These are phyloP conservation scores for Tonatia bakeri DNA, from an alignment of 2,113 vertebrate genomes.

Conservation along the genomic window DNA sequence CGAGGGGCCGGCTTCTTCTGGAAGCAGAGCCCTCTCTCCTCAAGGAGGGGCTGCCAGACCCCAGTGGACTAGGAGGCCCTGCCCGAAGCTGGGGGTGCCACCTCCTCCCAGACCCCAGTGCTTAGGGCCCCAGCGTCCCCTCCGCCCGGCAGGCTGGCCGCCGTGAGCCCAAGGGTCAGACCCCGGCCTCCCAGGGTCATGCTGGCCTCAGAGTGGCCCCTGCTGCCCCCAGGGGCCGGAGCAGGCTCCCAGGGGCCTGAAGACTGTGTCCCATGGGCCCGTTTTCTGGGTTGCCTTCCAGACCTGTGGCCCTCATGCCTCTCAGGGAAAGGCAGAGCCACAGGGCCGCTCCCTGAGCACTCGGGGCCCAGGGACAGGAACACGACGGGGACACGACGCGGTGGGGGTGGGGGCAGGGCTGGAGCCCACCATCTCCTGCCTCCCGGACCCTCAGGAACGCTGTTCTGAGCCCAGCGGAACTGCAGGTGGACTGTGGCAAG, in stretches of 20 bases:
- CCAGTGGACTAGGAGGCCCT: neutral
- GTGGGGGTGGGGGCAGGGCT: neutral
- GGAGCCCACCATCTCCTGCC: neutral
- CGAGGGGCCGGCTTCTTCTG: neutral
- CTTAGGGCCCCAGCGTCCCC: fast-evolving
- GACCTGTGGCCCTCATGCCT: fast-evolving
- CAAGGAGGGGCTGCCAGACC: fast-evolving
- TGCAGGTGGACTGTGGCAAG: fast-evolving
- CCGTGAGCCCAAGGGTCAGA: neutral
- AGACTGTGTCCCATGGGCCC: neutral
- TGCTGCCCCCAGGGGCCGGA: neutral
- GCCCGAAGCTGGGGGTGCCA: fast-evolving
- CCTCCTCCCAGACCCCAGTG: fast-evolving
- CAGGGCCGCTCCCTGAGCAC: neutral
- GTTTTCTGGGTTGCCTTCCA: fast-evolving
- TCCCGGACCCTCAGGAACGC: fast-evolving
- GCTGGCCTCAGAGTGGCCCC: neutral
- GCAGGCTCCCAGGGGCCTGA: neutral
- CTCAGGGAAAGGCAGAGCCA: neutral
- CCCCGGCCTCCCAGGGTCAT: neutral
- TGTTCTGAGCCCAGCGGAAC: fast-evolving
- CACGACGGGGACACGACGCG: fast-evolving
- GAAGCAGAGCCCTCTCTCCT: neutral
- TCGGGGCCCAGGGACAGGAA: neutral
- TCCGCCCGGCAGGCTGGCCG: neutral